Base-by-base conservation (phyloP, 1,140 invertebrate genomes). In the Euglossa dilemma region DNA sequence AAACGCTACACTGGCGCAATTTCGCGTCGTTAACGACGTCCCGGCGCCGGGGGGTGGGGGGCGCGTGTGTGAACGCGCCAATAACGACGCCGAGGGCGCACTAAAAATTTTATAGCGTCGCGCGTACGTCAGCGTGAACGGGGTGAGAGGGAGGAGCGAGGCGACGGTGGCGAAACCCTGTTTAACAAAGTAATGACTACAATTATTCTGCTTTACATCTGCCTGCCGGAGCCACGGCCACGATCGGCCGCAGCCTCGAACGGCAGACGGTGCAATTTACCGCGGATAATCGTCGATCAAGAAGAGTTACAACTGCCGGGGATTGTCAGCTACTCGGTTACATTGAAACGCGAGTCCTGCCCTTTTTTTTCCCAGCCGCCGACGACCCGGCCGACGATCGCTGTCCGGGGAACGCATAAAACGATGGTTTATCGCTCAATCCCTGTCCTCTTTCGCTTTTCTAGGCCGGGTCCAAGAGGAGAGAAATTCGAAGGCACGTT, bases 151-250 rank as follows among this genome's bases (percentile, higher is more conserved):
- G 14, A 61, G 2, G n/a, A 25, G 57, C 57, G n/a, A 5, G 50
- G 50, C 57, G 57, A 59, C 80, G 67, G 66, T 78, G 87, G 80
- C 77, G 69, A 88, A 83, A 86, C 63, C 87, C 85, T 89, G 87
- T 86, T 89, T 89, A 88, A 89, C 87, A 84, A 88, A 89, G 79
- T 89, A 86, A 89, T 79, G 84, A 89, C 87, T 86, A 88, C 87
- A 76, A 89, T 89, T 88, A 88, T 84, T 88, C 80, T 75, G 80
- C 80, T 86, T 88, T 89, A 88, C 84, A 88, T 89, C 69, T 63
- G 63, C 63, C 59, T 64, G 43, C 75, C 77, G 67, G 50, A 67
- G 71, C 61, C 52, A 71, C 59, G 61, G 54, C 23, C n/a, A 45
- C 64, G 64, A 66, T 47, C n/a, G 23, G 66, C 23, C 45, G 66